Percentiles rank a stretch among this genome's conserved stretches.
These are phyloP conservation scores for Danio choprae DNA, from an alignment of 2,797 vertebrate species.

Conservation along the genomic window DNA sequence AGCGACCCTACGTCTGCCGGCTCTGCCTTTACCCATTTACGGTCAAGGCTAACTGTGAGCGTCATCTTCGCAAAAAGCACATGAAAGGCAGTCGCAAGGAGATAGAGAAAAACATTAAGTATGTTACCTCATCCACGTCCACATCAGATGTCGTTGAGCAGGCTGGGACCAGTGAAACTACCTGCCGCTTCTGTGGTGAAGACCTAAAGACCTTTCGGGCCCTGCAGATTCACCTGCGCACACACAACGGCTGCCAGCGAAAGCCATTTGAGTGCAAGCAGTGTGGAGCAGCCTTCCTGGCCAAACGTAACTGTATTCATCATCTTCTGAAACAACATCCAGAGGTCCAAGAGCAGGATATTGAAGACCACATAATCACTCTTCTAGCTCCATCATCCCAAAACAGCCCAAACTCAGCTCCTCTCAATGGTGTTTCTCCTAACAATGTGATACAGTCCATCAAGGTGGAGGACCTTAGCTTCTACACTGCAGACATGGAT, in stretches of 20 bases:
- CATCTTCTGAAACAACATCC: slow-evolving; percentile 96
- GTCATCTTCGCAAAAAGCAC: slow-evolving; percentile 97
- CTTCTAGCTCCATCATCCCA: slow-evolving; percentile 67
- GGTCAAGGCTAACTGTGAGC: slow-evolving; percentile 97
- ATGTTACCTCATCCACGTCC: slow-evolving; percentile 82
- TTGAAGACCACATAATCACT: slow-evolving; percentile 88
- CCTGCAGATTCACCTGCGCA: slow-evolving; percentile 92
- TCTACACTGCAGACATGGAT: slow-evolving; percentile 77
- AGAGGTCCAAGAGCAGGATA: slow-evolving; percentile 90
- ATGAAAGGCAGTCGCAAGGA: slow-evolving; percentile 94
- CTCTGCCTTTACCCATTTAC: slow-evolving; percentile 98
- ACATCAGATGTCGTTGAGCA: slow-evolving; percentile 81
- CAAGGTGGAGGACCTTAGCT: slow-evolving; percentile 85
- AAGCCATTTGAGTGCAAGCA: slow-evolving; percentile 94
- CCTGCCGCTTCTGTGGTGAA: slow-evolving; percentile 89
- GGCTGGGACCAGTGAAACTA: slow-evolving; percentile 79
- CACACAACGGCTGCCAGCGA: slow-evolving; percentile 89
- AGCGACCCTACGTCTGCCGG: slow-evolving; percentile 94
- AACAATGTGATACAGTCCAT: slow-evolving; percentile 72
- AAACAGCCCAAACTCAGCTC: slow-evolving; percentile 68
- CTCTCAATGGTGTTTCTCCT: slow-evolving; percentile 77
- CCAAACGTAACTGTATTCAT: slow-evolving; percentile 95
- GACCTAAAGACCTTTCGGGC: slow-evolving; percentile 91
- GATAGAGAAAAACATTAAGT: slow-evolving; percentile 97
- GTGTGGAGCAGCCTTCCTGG: slow-evolving; percentile 89